Conservation (phyloP, 2,888 invertebrate species). For the Sarcophaga carnaria region DNA sequence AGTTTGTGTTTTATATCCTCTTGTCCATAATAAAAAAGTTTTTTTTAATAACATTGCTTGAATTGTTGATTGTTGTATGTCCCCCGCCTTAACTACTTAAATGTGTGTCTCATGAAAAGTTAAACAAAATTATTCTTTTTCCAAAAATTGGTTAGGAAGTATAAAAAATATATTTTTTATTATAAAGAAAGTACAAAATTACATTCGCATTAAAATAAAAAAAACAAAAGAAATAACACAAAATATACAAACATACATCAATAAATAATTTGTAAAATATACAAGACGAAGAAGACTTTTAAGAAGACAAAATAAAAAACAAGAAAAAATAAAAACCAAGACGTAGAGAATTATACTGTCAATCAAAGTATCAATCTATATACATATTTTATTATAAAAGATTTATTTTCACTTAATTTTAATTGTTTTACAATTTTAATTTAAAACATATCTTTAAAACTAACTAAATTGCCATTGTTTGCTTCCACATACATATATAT, state of each 20-base stretch:
- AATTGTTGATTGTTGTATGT: slow-evolving; percentile 43
- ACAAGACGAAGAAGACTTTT: slow-evolving; percentile 50
- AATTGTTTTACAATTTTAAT: slow-evolving; percentile 25
- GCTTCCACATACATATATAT: slow-evolving; percentile 26
- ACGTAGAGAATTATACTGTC: neutral
- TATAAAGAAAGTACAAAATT: slow-evolving; percentile 70
- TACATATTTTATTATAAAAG: neutral
- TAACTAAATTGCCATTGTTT: slow-evolving; percentile 48
- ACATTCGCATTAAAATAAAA: slow-evolving; percentile 66
- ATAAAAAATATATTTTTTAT: slow-evolving; percentile 39
- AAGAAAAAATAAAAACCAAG: neutral
- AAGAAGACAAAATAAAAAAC: slow-evolving; percentile 27
- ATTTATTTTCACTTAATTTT: slow-evolving; percentile 12
- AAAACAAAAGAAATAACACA: slow-evolving; percentile 64
- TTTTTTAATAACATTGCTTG: slow-evolving; percentile 18
- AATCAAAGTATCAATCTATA: neutral
- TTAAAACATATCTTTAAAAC: slow-evolving; percentile 52
- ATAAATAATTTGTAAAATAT: slow-evolving; percentile 70
- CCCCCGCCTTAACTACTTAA: slow-evolving; percentile 64
- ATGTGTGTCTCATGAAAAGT: slow-evolving; percentile 64
- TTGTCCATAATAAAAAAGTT: neutral
- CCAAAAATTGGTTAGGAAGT: slow-evolving; percentile 48
- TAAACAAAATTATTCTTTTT: slow-evolving; percentile 43
- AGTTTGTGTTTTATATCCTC: too few relatives aligned
- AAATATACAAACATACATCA: slow-evolving; percentile 70